Conservation (phyloP, 2,888 invertebrate species). For the Drosophila borealis region DNA sequence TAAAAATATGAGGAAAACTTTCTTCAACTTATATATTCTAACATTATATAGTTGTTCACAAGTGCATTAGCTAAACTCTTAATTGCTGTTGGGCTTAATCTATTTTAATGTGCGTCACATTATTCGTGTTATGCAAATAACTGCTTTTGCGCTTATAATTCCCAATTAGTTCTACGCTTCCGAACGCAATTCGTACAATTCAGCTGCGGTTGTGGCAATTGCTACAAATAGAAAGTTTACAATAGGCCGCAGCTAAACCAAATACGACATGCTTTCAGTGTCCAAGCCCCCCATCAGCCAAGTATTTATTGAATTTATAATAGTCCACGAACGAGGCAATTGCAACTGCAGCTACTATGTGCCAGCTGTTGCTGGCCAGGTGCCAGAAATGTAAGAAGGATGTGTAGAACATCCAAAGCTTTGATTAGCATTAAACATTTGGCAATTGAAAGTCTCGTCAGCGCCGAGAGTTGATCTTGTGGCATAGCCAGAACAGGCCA, state of each 20-base stretch:
- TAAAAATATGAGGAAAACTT: no score
- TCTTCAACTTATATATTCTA: no score
- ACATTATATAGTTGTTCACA: no score
- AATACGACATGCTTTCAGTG: conserved; percentile 3
- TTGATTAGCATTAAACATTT: conserved; percentile 49
- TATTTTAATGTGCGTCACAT: no score
- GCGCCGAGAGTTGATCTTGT: conserved; percentile 22
- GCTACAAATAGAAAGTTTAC: conserved; percentile 48
- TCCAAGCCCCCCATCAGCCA: background rate
- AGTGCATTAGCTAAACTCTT: no score
- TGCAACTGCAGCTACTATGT: conserved; percentile 6
- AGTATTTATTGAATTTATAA: conserved; percentile 41
- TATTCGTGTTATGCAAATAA: background rate
- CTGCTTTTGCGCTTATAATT: background rate
- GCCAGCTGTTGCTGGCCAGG: conserved; percentile 23
- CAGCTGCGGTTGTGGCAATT: conserved; percentile 11
- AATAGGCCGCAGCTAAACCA: conserved; percentile 8
- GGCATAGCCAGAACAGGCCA: conserved; percentile 16
- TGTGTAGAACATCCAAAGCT: conserved; percentile 31
- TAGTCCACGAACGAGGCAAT: conserved; percentile 11
- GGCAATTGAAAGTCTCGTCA: conserved; percentile 25
- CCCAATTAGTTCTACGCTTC: background rate
- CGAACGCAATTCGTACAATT: conserved; percentile 4
- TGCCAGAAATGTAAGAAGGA: conserved; percentile 21
- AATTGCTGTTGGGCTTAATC: no score